A percentile compares a stretch with the other conserved stretches of the same genome.
Conservation (phyloP, 2,888 invertebrate species). For the Cremastinae sp. region DNA sequence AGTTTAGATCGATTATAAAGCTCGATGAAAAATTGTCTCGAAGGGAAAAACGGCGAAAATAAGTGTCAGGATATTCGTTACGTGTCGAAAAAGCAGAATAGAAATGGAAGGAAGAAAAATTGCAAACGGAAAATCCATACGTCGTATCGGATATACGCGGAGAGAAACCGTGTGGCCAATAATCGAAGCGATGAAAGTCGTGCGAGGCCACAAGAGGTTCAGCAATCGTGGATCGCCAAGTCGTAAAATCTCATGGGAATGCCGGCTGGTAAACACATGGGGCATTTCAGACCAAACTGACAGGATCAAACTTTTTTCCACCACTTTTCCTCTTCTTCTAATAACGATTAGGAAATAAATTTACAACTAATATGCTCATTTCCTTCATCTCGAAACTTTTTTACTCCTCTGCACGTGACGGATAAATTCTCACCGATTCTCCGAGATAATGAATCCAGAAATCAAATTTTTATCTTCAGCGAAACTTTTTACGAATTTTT, state of each 20-base stretch:
- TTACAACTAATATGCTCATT: too few relatives aligned
- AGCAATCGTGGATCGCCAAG: slow-evolving; percentile 47
- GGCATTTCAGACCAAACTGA: neutral
- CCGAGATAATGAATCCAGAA: neutral
- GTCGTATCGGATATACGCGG: slow-evolving; percentile 13
- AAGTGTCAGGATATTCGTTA: slow-evolving; percentile 1
- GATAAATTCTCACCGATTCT: neutral
- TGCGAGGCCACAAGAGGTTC: slow-evolving; percentile 32
- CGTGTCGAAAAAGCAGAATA: neutral
- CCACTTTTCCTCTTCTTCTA: neutral
- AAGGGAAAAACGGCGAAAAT: neutral
- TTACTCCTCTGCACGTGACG: neutral
- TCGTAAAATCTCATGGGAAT: slow-evolving; percentile 59
- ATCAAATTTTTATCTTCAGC: neutral
- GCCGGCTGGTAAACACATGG: slow-evolving; percentile 13
- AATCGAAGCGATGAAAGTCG: slow-evolving; percentile 52
- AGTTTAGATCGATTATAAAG: too few relatives aligned
- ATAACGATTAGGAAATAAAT: too few relatives aligned
- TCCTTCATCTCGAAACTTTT: neutral
- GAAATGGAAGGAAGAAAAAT: slow-evolving; percentile 24
- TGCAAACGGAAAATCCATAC: slow-evolving; percentile 36
- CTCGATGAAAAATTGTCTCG: slow-evolving; percentile 5
- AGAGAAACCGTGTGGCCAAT: slow-evolving; percentile 38
- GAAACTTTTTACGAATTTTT: neutral
- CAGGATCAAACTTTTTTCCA: neutral